Conservation (phyloP, 2,113 vertebrate genomes). For the Cryptoleucopteryx plumbea region DNA sequence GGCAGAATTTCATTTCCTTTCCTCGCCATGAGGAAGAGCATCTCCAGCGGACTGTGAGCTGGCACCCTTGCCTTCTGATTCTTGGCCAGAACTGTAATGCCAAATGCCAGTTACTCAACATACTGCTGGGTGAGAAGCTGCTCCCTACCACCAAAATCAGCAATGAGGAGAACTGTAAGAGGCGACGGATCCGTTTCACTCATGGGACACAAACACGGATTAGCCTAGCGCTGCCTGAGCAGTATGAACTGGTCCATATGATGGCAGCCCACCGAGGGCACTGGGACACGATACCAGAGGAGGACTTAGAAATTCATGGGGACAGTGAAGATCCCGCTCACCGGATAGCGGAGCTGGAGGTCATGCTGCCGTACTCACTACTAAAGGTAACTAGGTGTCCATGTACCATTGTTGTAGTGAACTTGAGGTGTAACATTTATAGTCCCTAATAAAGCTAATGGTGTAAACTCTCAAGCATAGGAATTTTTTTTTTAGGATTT, state of each 20-base stretch:
- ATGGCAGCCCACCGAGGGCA: constrained; percentile 85
- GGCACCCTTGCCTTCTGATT: constrained; percentile 86
- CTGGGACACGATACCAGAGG: constrained; percentile 92
- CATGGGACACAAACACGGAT: constrained; percentile 84
- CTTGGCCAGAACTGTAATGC: constrained; percentile 90
- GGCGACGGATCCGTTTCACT: constrained; percentile 87
- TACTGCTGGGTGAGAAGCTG: constrained; percentile 86
- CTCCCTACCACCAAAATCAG: constrained; percentile 76
- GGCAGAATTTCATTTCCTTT: constrained; percentile 85
- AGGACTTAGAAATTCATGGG: constrained; percentile 88
- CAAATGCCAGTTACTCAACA: constrained; percentile 88
- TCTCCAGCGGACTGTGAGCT: constrained; percentile 82
- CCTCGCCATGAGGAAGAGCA: constrained; percentile 89
- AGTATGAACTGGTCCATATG: constrained; percentile 92
- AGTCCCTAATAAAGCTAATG: background rate
- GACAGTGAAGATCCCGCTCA: constrained; percentile 87
- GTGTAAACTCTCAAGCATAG: background rate
- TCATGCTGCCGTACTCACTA: constrained; percentile 86
- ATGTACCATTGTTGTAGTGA: accelerated
- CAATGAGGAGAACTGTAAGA: constrained; percentile 75
- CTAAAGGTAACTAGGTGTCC: constrained; percentile 80
- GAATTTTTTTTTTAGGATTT: background rate
- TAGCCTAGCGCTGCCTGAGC: constrained; percentile 88
- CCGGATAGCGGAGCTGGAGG: constrained; percentile 88
- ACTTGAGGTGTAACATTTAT: too few relatives aligned